These are phyloP conservation scores for Ernsta delagoae DNA, from an alignment of 2,888 invertebrate species.

Conservation along the genomic window DNA sequence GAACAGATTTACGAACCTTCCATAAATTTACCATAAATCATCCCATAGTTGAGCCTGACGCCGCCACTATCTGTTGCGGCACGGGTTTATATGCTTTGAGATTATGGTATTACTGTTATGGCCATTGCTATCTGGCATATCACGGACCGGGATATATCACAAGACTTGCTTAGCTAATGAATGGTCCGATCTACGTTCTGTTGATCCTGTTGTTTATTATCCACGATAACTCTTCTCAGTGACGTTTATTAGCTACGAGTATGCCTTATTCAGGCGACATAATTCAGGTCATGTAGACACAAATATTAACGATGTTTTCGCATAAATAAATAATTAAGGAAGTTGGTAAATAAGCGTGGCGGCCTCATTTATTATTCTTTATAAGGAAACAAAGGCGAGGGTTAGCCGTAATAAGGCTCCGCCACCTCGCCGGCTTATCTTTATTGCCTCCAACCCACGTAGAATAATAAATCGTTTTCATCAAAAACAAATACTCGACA, in stretches of 20 bases:
- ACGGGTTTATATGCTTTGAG: conserved; percentile 37
- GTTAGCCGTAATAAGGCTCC: conserved; percentile 85
- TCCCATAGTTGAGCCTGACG: conserved; percentile 9
- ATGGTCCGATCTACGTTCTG: conserved; percentile 25
- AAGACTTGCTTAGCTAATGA: conserved; percentile 37
- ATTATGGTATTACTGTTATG: conserved; percentile 37
- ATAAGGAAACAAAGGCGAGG: conserved; percentile 86
- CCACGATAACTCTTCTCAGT: conserved; percentile 30
- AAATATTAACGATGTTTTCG: conserved; percentile 80
- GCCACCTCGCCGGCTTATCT: conserved; percentile 85
- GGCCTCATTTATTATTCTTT: conserved; percentile 85
- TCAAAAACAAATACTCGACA: conserved; percentile 86
- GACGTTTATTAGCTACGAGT: conserved; percentile 19
- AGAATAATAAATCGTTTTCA: conserved; percentile 86
- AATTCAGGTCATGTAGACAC: conserved; percentile 51
- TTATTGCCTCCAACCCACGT: conserved; percentile 86
- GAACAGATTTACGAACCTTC: conserved; percentile 1
- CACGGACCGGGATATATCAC: conserved; percentile 34
- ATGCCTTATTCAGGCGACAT: conserved; percentile 13
- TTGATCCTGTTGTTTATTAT: conserved; percentile 37
- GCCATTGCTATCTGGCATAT: conserved; percentile 35
- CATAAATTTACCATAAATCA: conserved; percentile 26
- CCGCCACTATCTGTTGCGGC: conserved; percentile 24
- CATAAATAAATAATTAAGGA: conserved; percentile 84
- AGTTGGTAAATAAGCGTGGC: conserved; percentile 83